These are phyloP conservation scores for Perodicticus potto DNA, from an alignment of 2,797 vertebrate genomes.

Conservation along the genomic window DNA sequence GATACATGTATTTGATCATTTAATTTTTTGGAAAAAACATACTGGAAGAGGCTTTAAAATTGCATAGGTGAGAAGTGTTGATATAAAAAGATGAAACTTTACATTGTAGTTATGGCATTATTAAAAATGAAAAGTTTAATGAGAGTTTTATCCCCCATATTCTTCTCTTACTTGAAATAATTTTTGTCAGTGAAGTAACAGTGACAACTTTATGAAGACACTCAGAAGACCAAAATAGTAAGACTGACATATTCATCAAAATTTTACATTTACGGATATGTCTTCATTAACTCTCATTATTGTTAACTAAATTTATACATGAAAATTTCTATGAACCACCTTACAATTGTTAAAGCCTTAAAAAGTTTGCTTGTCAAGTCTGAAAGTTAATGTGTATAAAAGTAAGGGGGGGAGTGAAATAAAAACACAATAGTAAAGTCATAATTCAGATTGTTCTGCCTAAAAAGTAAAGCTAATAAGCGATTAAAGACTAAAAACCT, in stretches of 20 bases:
- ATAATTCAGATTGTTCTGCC: neutral
- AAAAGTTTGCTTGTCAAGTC: constrained; percentile 30
- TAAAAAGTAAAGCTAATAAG: neutral
- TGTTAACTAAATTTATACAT: constrained; percentile 47
- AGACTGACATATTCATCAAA: constrained; percentile 40
- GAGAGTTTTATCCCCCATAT: neutral
- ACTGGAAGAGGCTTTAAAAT: neutral
- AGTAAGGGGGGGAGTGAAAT: neutral
- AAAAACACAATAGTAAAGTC: neutral
- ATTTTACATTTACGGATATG: constrained; percentile 52
- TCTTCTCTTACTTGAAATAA: neutral
- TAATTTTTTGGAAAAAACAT: neutral
- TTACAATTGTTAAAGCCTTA: neutral
- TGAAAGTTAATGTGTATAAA: constrained; percentile 24
- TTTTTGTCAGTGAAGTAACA: neutral
- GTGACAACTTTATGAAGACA: constrained; percentile 14
- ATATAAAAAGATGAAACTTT: neutral
- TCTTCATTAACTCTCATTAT: constrained; percentile 49
- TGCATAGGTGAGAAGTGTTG: neutral
- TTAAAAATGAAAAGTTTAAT: constrained; percentile 23
- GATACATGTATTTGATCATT: neutral
- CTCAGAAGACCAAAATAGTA: constrained; percentile 22
- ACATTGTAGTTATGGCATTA: neutral
- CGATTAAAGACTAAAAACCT: neutral
- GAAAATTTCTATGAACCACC: neutral